A percentile compares a stretch with the other conserved stretches of the same genome.
phyloP scores from a whole-genome alignment of 2,113 vertebrate species.

The Mustelus asterias region DNA sequence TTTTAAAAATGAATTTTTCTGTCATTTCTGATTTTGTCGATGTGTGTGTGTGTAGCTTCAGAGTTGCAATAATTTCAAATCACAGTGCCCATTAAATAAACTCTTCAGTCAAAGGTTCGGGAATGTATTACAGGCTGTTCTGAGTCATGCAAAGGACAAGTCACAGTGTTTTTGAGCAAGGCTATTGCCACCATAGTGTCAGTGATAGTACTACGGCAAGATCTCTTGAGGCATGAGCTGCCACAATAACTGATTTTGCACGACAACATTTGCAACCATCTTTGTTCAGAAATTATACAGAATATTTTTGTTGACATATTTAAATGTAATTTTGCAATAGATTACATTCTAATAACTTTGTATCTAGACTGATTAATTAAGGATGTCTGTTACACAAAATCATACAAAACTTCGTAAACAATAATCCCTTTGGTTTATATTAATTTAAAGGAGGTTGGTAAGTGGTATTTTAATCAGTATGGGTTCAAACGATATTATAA shows the following conservation, averaged over 20 bases:
- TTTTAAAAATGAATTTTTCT: neutral
- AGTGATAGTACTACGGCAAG: neutral
- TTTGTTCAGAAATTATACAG: neutral
- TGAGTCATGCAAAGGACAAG: neutral
- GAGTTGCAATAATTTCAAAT: neutral
- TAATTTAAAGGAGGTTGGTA: neutral
- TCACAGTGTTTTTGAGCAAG: neutral
- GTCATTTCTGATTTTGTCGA: neutral
- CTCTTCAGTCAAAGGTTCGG: neutral
- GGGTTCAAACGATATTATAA: neutral
- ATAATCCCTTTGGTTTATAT: neutral
- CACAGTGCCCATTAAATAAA: neutral
- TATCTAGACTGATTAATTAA: neutral
- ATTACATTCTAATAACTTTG: neutral
- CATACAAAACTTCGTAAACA: neutral
- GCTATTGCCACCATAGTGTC: neutral
- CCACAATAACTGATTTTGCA: neutral
- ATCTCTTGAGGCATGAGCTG: neutral
- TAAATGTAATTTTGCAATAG: neutral
- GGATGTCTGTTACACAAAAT: neutral
- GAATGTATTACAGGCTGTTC: neutral
- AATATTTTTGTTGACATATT: neutral
- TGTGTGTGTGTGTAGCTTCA: neutral
- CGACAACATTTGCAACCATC: neutral
- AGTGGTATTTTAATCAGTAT: neutral